A percentile compares a stretch with the other conserved stretches of the same genome.
phyloP scores from a whole-genome alignment of 2,797 vertebrate genomes.

The Mionectes olivaceus region DNA sequence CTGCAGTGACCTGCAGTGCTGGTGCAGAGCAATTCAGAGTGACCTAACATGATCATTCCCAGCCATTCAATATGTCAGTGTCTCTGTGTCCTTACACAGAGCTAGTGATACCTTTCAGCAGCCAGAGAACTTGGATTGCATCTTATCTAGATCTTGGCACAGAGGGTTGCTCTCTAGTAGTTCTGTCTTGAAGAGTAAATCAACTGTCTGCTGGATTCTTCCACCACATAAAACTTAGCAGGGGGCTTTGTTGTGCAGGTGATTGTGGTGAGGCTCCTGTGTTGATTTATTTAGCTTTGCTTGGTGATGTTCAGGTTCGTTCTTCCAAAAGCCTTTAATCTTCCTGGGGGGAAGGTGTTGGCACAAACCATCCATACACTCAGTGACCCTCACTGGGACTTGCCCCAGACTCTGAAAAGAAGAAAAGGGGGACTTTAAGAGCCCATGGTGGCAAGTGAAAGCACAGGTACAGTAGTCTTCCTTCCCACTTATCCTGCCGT shows the following conservation, averaged over 20 bases:
- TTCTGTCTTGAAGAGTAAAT: background rate
- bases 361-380: background rate
- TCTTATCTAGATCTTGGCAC: background rate
- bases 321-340: background rate
- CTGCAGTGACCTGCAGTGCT: rapidly evolving
- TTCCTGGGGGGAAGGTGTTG: background rate
- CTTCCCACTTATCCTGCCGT: background rate
- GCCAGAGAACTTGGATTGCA: background rate
- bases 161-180: background rate
- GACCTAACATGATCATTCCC: background rate
- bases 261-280: background rate
- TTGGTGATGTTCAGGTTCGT: background rate
- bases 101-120: background rate
- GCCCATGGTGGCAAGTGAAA: background rate
- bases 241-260: background rate
- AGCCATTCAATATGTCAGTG: background rate
- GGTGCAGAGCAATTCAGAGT: rapidly evolving
- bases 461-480: rapidly evolving
- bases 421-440: background rate
- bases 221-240: background rate
- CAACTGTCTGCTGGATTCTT: background rate
- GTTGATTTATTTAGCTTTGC: background rate
- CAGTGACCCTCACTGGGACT: background rate
- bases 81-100: background rate
- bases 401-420: background rate